Evolutionary conservation across 2,113 vertebrate species (phyloP), one percentile per base, ranked within the genome.

Genomic region (Carassius auratus): DNA sequence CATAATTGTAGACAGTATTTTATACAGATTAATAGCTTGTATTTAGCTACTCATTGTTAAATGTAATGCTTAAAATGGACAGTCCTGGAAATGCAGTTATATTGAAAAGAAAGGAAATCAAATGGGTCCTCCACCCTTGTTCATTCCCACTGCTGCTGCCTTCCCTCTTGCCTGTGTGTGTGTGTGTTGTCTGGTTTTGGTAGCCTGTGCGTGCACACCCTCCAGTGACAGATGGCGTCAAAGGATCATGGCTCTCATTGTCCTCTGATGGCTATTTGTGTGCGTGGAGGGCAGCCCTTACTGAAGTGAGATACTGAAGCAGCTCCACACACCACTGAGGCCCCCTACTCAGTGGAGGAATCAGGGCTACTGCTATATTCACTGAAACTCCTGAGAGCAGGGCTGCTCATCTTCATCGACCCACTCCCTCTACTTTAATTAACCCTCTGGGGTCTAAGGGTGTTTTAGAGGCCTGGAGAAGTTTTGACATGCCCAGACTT

Each of bases 191-290:
- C 74, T 85, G 83, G 57, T 81, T 45, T 88, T 15, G 17, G 45
- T 73, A 68, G 76, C 69, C 78, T 86, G 78, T 81, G 42, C 74
- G 23, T 62, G 62, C 76, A 71, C 62, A 80, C 73, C 76, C 79
- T 76, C 81, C 81, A 57, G 45, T 83, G 78, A 87, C 88, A 89
- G 88, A 89, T 90, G 88, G 88, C 86, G 87, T 86, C 68, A 87
- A 87, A 85, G 50, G 75, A 89, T 90, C 83, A 81, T 50, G 69
- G 84, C 84, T 83, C 83, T 78, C 73, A 87, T 87, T 89, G 88
- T 88, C 81, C 75, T 83, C 83, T 85, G 84, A 84, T 74, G 69
- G 81, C 15, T 77, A 71, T 88, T 81, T 77, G 76, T 87, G 86
- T 50, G 59, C 26, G 14, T 84, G 76, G 52, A 66, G 26, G 76